Conservation (phyloP, 2,113 vertebrate species). For the Toxotes chatareus region DNA sequence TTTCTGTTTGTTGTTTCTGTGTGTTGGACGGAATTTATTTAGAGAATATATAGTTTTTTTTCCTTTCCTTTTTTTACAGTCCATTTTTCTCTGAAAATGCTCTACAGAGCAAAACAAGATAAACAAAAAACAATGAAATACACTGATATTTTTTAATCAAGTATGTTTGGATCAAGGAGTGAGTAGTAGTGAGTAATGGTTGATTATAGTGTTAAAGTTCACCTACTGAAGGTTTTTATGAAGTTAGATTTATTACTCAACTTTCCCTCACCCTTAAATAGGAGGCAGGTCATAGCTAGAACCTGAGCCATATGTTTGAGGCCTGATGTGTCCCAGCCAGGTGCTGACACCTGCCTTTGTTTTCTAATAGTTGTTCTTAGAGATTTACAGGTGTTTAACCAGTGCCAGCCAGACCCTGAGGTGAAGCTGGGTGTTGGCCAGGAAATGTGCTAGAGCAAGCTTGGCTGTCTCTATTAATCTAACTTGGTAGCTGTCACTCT, state of each 20-base stretch:
- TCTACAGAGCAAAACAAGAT: not conserved
- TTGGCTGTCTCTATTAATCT: conserved; percentile 40
- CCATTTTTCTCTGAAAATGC: not conserved
- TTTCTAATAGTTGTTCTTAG: conserved; percentile 51
- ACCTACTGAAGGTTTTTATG: not conserved
- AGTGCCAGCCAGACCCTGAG: conserved; percentile 45
- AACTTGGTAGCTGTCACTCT: conserved; percentile 48
- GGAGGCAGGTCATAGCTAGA: conserved; percentile 32
- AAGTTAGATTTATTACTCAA: conserved; percentile 2
- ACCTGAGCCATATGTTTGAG: conserved; percentile 31
- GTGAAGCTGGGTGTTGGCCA: conserved; percentile 60
- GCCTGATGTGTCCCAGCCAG: conserved; percentile 45
- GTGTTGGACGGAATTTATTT: not conserved
- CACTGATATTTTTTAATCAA: not conserved
- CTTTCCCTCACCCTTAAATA: not conserved
- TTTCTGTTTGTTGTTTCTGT: not conserved
- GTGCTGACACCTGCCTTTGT: conserved; percentile 59
- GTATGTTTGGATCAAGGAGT: not conserved
- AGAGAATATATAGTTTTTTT: no score
- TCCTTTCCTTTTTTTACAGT: not conserved
- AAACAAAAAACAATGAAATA: not conserved
- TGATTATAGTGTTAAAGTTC: not conserved
- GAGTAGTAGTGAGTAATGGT: not conserved
- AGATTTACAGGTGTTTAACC: conserved; percentile 64
- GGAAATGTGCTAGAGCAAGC: conserved; percentile 46